Evolutionary conservation across 2,888 invertebrate genomes (phyloP), one percentile per base, ranked within the genome.

Genomic region (Actias luna): DNA sequence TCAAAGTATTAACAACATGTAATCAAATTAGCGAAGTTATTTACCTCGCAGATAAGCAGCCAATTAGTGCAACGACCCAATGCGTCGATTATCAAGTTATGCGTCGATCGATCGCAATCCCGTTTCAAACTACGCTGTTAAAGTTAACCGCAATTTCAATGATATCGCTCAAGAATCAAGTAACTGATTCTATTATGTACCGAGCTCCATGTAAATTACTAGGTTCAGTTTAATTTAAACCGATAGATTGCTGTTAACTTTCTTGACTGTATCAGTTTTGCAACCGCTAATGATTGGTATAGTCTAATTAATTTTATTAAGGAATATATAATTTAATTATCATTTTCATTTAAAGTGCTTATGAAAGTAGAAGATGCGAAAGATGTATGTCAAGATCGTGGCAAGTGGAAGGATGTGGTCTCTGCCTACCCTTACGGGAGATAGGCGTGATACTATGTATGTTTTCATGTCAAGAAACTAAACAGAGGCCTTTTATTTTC

Each of bases 1-100:
- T 55, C 55, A 16, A 27, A 55, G 55, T n/a, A 55, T n/a, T n/a
- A n/a, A n/a, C 29, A 29, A 29, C 55, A 55, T 29, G 16, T 55
- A 55, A 29, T 55, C 55, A 29, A 29, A 55, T 29, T 29, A 59
- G 59, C 59, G 14, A 35, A 58, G 59, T 59, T 63, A 59, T 59
- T 63, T 59, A 59, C 59, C 59, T 63, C 31, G 52, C 52, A 59
- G 63, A 63, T 60, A 52, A 55, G 50, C 36, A n/a, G 16, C 16
- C 63, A 39, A 63, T 59, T 63, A 59, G 52, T n/a, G 31, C 50
- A 29, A n/a, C 16, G 27, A 18, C 46, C 61, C 31, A 62, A 39
- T 31, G 42, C 42, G 39, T 58, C 61, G 58, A 57, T 62, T 62
- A 62, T 62, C 61, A 39, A 29, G 58, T 58, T 58, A 58, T 42